Conservation (phyloP, 53 echinoderm and acorn worm genomes). For the Arbacia lixula region DNA sequence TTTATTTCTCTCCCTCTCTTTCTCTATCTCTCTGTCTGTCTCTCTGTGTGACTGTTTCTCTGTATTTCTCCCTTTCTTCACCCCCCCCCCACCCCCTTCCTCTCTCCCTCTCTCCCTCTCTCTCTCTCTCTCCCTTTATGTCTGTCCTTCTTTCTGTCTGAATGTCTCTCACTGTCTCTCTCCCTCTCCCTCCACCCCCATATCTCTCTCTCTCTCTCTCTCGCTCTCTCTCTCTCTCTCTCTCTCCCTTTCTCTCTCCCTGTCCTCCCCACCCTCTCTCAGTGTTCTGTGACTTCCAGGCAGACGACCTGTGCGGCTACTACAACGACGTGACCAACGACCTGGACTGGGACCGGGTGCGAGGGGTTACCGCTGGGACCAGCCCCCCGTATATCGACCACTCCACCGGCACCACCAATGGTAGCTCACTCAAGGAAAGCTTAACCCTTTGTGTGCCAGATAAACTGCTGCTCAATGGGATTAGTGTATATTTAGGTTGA, state of each 20-base stretch:
- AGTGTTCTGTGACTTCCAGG: conserved; percentile 44
- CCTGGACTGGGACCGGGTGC: background rate
- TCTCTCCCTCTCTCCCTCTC: background rate
- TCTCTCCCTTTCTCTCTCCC: background rate
- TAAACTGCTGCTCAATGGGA: too few species aligned
- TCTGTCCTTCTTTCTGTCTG: background rate
- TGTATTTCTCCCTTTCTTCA: background rate
- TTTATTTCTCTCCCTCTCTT: background rate
- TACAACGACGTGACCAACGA: background rate
- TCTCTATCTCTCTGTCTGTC: background rate
- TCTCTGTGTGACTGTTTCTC: background rate
- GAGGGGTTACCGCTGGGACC: background rate
- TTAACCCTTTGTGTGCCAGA: too few species aligned
- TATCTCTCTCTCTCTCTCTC: background rate
- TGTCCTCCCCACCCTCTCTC: background rate
- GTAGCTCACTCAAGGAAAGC: background rate
- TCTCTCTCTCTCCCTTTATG: background rate
- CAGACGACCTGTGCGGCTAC: conserved; percentile 8
- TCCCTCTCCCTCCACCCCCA: background rate
- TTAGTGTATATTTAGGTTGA: too few species aligned
- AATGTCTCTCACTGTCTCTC: background rate
- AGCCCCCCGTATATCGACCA: background rate
- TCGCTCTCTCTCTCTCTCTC: background rate
- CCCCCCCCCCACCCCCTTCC: background rate
- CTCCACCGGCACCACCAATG: conserved; percentile 19